Base-by-base conservation (phyloP, 2,888 invertebrate species). In the Tridacna crocea region DNA sequence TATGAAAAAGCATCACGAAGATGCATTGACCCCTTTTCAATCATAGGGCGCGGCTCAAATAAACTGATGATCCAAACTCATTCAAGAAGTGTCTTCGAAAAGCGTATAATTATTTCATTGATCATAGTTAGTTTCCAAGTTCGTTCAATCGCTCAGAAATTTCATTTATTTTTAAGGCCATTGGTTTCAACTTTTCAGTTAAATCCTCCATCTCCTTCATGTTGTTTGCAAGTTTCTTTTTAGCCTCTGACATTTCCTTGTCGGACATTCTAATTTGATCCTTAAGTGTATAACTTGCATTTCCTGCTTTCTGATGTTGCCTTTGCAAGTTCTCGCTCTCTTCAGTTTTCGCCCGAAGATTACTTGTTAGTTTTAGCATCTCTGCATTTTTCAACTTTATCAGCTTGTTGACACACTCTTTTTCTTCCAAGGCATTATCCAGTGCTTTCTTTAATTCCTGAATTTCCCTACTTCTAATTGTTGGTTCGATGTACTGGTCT, bases 151-250 rank as follows among this genome's bases (percentile, higher is more conserved):
- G 55, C 11, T 70, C 51, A n/a, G 46, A 51, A 24, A 70, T 70
- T 26, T 70, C 70, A 12, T 51, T 51, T 22, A 51, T 46, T n/a
- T 70, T 70, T n/a, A 12, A 2, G 8, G 24, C 0, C 11, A 70
- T 70, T 24, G 70, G 70, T 24, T 24, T 70, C 70, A 70, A 26
- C 26, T 47, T 47, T 48, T 70, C 70, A 24, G 70, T 51, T 17
- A 70, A 24, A 19, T 70, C 51, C 22, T 51, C 70, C 15, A 70
- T 51, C 22, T 48, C 51, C n/a, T 70, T 48, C 70, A 70, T 70
- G 24, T 51, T n/a, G 22, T 11, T 26, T 51, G 22, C 48, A 13
- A 70, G 24, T 11, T 22, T 24, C 8, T 51, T 51, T 51, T 70
- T 48, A 11, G 70, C 15, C n/a, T 70, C 24, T 4, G 19, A 22